A percentile compares a stretch with the other conserved stretches of the same genome.
These are phyloP conservation scores for Caenorhabditis auriculariae DNA, from an alignment of 2,888 invertebrate genomes.

Conservation along the genomic window DNA sequence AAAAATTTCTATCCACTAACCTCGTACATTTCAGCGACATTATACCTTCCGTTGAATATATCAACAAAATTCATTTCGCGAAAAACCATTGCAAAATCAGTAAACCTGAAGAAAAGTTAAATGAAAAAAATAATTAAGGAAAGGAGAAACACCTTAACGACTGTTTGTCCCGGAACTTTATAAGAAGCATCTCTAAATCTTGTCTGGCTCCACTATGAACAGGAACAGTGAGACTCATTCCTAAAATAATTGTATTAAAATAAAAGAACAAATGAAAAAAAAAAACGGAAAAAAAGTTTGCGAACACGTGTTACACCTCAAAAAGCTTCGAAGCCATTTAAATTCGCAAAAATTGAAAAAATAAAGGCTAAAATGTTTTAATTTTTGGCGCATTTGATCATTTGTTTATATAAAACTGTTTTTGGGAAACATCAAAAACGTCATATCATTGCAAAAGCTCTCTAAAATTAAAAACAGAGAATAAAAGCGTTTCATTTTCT, in stretches of 20 bases:
- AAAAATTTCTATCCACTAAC: slow-evolving; percentile 4
- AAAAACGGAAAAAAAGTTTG: too few relatives aligned
- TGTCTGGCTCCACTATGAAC: slow-evolving; percentile 13
- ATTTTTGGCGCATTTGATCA: too few relatives aligned
- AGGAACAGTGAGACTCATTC: too few relatives aligned
- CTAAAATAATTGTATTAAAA: too few relatives aligned
- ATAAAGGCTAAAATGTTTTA: too few relatives aligned
- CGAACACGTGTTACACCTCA: too few relatives aligned
- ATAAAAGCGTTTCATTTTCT: not conserved
- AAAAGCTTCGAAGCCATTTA: too few relatives aligned
- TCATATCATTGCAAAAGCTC: not conserved
- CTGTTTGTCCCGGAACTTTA: slow-evolving; percentile 10
- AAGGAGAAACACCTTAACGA: slow-evolving; percentile 10
- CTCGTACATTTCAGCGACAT: slow-evolving; percentile 35
- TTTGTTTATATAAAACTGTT: too few relatives aligned
- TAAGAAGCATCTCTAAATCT: slow-evolving; percentile 21
- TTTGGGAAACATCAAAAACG: not conserved
- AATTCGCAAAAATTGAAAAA: too few relatives aligned
- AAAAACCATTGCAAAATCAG: slow-evolving; percentile 25
- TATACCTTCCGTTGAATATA: slow-evolving; percentile 27
- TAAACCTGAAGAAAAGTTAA: slow-evolving; percentile 13
- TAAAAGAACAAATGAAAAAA: too few relatives aligned
- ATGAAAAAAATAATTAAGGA: not conserved
- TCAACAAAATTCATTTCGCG: slow-evolving; percentile 20
- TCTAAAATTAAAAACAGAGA: not conserved